Conservation (phyloP, 2,797 vertebrate species). For the Rhinogobio ventralis region DNA sequence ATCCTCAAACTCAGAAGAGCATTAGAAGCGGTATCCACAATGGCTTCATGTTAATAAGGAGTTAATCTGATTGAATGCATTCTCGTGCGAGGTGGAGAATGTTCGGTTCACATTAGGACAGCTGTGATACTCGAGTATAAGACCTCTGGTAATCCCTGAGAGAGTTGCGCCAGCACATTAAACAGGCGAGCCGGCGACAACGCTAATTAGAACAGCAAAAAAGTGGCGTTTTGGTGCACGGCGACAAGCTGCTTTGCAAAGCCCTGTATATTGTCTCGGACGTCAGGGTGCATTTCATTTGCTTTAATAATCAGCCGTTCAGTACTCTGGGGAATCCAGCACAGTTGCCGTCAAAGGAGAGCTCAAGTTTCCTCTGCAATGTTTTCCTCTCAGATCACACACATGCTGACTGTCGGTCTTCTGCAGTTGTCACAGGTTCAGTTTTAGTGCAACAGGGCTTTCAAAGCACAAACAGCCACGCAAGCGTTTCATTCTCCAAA, state of each 20-base stretch:
- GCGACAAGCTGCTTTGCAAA: slow-evolving; percentile 56
- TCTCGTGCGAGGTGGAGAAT: neutral
- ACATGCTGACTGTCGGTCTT: slow-evolving; percentile 35
- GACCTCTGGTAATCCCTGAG: slow-evolving; percentile 63
- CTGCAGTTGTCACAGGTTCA: slow-evolving; percentile 32
- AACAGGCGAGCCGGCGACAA: slow-evolving; percentile 62
- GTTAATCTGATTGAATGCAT: slow-evolving; percentile 32
- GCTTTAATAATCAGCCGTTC: slow-evolving; percentile 14
- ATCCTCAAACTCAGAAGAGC: neutral
- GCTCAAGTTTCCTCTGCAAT: neutral
- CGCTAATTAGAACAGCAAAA: slow-evolving; percentile 68
- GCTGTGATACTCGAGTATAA: slow-evolving; percentile 42
- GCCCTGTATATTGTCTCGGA: slow-evolving; percentile 1
- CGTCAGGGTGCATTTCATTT: slow-evolving; percentile 13
- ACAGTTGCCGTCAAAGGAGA: neutral
- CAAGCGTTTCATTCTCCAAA: slow-evolving; percentile 49
- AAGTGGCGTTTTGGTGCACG: slow-evolving; percentile 57
- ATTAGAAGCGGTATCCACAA: slow-evolving; percentile 1
- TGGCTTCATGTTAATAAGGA: slow-evolving; percentile 25
- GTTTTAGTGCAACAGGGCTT: slow-evolving; percentile 30
- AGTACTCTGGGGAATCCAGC: neutral
- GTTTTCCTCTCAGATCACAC: neutral
- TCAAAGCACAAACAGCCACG: slow-evolving; percentile 52
- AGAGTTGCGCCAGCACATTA: slow-evolving; percentile 70
- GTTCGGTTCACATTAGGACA: slow-evolving; percentile 29